Evolutionary conservation across 2,797 vertebrate genomes (phyloP), one percentile per base, ranked within the genome.

Genomic region (Paramormyrops hopkinsi): DNA sequence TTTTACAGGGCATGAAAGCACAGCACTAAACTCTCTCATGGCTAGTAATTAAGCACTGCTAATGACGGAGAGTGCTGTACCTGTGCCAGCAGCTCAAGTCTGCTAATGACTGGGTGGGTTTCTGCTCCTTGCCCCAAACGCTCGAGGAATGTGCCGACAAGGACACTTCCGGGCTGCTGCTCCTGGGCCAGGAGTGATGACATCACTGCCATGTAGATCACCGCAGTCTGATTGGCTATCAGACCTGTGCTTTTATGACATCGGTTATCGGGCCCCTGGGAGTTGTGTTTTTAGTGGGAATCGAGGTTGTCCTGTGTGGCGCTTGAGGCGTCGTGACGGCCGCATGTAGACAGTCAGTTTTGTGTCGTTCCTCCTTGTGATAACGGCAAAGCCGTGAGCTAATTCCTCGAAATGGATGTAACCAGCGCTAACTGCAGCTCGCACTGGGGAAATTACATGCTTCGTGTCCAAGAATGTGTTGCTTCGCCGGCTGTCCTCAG

Each of bases 21-120:
- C 88, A 89, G 29, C 25, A 6, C 90, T 92, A 54, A 11, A 86
- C 41, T 92, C 93, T 93, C 91, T 94, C 89, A 90, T 93, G 91
- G 92, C 93, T 91, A 91, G 91, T 94, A 93, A 94, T 96, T 95
- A 94, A 93, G 92, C 88, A 89, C 89, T 85, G 88, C 90, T 94
- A 95, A 94, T 93, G 93, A 94, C 92, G 92, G 92, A 85, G 91
- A 92, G 92, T 88, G 90, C 91, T 90, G 93, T 93, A 91, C 92
- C 91, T 90, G 89, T 92, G 91, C 93, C 95, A 94, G 95, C 95
- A 95, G 94, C 91, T 92, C 91, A 91, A 93, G 92, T 92, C 92
- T 92, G 91, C 92, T 94, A 94, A 95, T 93, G 93, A 95, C 91
- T 90, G 89, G 92, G 90, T 90, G 88, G 90, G 91, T 91, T 88